Conservation (phyloP, 2,888 invertebrate genomes). For the Sesamia inferens region DNA sequence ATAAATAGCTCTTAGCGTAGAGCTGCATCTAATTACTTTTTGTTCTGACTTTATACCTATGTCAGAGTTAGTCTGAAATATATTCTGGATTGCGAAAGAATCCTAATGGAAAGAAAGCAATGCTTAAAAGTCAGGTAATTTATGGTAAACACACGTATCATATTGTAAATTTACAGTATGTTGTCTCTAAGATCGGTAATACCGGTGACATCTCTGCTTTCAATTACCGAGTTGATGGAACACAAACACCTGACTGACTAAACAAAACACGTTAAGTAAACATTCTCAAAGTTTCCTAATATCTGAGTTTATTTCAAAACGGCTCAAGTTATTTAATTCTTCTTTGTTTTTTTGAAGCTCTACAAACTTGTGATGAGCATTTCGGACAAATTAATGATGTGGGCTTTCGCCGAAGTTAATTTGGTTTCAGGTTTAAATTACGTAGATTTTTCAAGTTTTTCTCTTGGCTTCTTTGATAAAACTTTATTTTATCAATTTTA, state of each 20-base stretch:
- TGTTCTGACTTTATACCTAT: background rate
- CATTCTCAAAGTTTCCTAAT: conserved; percentile 21
- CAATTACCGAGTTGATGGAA: conserved; percentile 30
- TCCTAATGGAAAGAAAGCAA: background rate
- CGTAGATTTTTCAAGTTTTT: background rate
- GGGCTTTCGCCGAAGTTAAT: conserved; percentile 7
- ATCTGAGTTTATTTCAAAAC: conserved; percentile 24
- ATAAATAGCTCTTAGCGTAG: no score
- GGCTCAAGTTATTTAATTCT: conserved; percentile 4
- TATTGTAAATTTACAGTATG: background rate
- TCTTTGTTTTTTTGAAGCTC: conserved; percentile 22
- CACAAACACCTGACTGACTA: conserved; percentile 14
- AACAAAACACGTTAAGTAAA: conserved; percentile 14
- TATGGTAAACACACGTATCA: background rate
- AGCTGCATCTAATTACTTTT: background rate
- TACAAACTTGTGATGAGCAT: conserved; percentile 21
- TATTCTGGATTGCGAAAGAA: background rate
- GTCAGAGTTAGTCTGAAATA: background rate
- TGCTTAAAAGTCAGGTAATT: background rate
- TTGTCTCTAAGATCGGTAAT: background rate
- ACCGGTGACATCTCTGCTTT: conserved; percentile 1
- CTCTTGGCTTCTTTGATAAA: background rate
- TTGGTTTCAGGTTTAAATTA: background rate
- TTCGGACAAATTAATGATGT: conserved; percentile 24
- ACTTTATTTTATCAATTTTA: background rate